Evolutionary conservation across 2,888 invertebrate genomes (phyloP).

Genomic region (Boloria selene): DNA sequence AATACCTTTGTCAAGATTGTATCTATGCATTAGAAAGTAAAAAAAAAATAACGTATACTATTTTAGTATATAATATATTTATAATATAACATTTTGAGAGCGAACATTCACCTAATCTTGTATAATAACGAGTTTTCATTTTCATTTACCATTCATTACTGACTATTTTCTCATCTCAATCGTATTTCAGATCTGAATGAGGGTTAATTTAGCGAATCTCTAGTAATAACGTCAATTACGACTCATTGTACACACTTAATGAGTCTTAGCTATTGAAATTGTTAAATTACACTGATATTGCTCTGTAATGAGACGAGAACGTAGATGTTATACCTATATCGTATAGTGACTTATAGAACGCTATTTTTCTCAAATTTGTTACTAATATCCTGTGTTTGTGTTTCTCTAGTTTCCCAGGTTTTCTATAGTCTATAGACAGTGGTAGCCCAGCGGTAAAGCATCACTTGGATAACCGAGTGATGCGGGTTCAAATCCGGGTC

Average conservation of each 20-base stretch:
- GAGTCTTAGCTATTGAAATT: constrained; percentile 20
- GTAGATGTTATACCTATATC: no score
- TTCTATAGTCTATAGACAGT: no score
- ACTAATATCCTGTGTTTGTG: no score
- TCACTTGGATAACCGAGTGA: no score
- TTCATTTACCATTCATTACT: constrained; percentile 12
- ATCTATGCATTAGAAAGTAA: no score
- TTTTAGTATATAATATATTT: background rate
- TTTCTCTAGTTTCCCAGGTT: no score
- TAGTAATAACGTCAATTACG: constrained; percentile 30
- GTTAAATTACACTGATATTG: constrained; percentile 15
- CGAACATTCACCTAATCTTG: background rate
- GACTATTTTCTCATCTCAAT: constrained; percentile 15
- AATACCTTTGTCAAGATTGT: no score
- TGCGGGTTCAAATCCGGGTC: no score
- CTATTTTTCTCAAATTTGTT: no score
- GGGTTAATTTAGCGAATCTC: constrained; percentile 24
- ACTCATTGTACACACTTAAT: constrained; percentile 16
- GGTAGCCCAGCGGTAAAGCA: no score
- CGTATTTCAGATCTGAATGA: constrained; percentile 25
- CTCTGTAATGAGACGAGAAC: background rate
- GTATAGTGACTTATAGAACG: no score
- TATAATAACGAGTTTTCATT: constrained; percentile 2
- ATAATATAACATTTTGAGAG: background rate
- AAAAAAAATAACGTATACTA: background rate